phyloP scores from a whole-genome alignment of 2,888 invertebrate species.

The Plutella xylostella region DNA sequence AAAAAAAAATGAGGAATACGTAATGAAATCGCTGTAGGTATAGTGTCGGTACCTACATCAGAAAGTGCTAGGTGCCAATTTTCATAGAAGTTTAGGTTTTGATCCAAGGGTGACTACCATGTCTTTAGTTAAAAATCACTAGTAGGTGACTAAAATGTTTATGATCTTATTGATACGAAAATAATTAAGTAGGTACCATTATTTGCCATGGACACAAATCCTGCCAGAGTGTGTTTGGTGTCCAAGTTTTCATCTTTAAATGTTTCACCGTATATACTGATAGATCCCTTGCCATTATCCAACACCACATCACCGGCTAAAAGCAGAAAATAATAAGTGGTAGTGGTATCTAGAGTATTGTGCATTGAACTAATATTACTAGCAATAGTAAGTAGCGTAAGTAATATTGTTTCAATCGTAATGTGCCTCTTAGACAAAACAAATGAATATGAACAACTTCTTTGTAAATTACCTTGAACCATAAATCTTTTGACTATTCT shows the following conservation, averaged over 20 bases:
- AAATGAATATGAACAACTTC: neutral
- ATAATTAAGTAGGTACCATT: too few relatives aligned
- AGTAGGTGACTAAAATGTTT: too few relatives aligned
- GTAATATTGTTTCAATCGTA: too few relatives aligned
- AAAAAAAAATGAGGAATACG: too few relatives aligned
- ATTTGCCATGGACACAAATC: slow-evolving; percentile 95
- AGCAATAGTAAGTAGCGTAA: neutral
- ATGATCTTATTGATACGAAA: too few relatives aligned
- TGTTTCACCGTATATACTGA: slow-evolving; percentile 86
- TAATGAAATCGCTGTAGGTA: too few relatives aligned
- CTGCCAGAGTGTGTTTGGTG: slow-evolving; percentile 82
- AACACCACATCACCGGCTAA: slow-evolving; percentile 86
- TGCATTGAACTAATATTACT: neutral
- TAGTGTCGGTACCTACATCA: too few relatives aligned
- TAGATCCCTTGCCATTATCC: slow-evolving; percentile 85
- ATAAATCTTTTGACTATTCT: slow-evolving; percentile 90
- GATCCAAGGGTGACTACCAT: too few relatives aligned
- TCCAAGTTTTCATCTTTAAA: slow-evolving; percentile 90
- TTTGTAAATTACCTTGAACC: slow-evolving; percentile 80
- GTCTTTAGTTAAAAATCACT: too few relatives aligned
- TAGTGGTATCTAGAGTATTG: neutral
- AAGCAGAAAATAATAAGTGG: neutral
- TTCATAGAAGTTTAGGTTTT: too few relatives aligned
- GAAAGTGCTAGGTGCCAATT: too few relatives aligned
- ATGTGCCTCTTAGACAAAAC: too few relatives aligned